Percentiles rank a stretch among this genome's conserved stretches.
phyloP scores from a whole-genome alignment of 2,797 vertebrate species.

The Pseudochromis fuscus region DNA sequence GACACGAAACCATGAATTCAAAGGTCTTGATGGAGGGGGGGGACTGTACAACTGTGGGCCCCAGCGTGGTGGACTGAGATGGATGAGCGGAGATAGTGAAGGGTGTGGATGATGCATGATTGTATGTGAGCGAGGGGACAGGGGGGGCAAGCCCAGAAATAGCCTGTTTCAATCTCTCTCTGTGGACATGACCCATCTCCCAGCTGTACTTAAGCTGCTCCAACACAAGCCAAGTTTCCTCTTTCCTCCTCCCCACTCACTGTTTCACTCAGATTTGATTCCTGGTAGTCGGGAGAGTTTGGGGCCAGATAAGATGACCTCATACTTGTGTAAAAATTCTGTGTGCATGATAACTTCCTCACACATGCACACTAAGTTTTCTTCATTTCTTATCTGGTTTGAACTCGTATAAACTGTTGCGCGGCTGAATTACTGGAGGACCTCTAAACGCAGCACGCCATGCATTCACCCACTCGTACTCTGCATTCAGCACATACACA shows the following conservation, averaged over 20 bases:
- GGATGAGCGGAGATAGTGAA: conserved; percentile 75
- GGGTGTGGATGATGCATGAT: conserved; percentile 81
- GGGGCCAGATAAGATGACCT: conserved; percentile 70
- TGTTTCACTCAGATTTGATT: conserved; percentile 65
- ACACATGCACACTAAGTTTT: conserved; percentile 15
- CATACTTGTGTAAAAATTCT: conserved; percentile 48
- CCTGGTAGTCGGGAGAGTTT: conserved; percentile 57
- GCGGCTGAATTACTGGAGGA: conserved; percentile 37
- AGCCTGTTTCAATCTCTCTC: conserved; percentile 81
- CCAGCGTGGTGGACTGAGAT: conserved; percentile 66
- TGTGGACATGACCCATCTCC: conserved; percentile 80
- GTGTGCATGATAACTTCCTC: conserved; percentile 38
- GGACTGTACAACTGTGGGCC: conserved; percentile 45
- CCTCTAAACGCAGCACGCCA: conserved; percentile 36
- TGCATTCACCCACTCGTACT: conserved; percentile 54
- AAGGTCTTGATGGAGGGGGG: conserved; percentile 50
- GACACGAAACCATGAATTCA: conserved; percentile 59
- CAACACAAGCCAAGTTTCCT: conserved; percentile 76
- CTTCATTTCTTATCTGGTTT: conserved; percentile 29
- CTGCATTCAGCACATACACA: conserved; percentile 44
- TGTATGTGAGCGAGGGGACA: conserved; percentile 75
- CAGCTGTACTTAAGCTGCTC: conserved; percentile 79
- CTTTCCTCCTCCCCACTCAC: conserved; percentile 60
- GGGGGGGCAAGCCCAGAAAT: conserved; percentile 78
- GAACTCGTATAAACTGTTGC: conserved; percentile 40